Evolutionary conservation across 2,797 vertebrate genomes (phyloP), one percentile per base, ranked within the genome.

Genomic region (Poecilia velifera): DNA sequence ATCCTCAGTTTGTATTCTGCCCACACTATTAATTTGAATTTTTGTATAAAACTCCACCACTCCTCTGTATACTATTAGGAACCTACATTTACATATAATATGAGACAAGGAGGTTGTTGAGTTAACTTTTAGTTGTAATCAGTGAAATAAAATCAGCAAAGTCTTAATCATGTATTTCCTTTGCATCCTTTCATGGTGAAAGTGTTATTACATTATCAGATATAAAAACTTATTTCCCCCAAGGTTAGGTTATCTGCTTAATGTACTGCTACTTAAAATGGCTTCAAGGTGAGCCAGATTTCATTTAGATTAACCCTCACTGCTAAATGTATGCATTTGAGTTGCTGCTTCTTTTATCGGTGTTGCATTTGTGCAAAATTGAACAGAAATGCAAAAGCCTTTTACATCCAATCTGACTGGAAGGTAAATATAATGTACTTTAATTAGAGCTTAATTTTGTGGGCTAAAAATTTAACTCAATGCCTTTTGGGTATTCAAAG

Each of bases 231-330:
- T 90, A 81, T 78, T 85, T 88, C 55, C 83, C 72, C 59, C 79
- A 75, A 84, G 84, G 80, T 85, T 84, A 73, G 18, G 77, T 84
- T 88, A 88, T 89, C 89, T 81, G 6, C 18, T 80, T 64, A 79
- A 83, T 77, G 68, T 74, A 76, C 71, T 16, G 62, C 76, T 81
- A 51, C 81, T 91, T 85, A 72, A 73, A 89, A 84, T 77, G 76
- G 84, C 86, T 83, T 88, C 82, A 88, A 89, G 90, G 88, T 89
- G 82, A 84, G 78, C 43, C 86, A 90, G 94, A 95, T 95, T 94
- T 94, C 83, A 95, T 95, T 95, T 94, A 95, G 94, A 96, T 95
- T 87, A 90, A 82, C 59, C 25, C 62, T 78, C 59, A 49, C 25
- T 73, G 86, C 87, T 82, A 86, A 82, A 88, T 85, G 2, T 80